Evolutionary conservation across 2,797 vertebrate genomes (phyloP).

Genomic region (Atherinosoma microstoma): DNA sequence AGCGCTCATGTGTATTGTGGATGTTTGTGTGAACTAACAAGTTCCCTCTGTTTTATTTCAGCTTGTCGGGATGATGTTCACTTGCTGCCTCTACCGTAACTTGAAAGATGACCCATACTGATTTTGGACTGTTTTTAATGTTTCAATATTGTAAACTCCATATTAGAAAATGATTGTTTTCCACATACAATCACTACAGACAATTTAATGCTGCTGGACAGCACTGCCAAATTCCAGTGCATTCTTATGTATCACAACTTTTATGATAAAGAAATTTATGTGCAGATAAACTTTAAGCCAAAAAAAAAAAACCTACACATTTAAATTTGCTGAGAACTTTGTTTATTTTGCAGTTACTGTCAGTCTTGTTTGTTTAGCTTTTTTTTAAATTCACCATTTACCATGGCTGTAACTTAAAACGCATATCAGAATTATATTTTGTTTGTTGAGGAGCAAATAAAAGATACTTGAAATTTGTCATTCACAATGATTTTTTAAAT

Average conservation of each 20-base stretch:
- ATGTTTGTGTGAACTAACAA: slow-evolving; percentile 19
- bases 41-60: slow-evolving; percentile 67
- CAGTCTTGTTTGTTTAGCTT: not conserved
- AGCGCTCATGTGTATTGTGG: not conserved
- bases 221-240: slow-evolving; percentile 44
- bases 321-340: slow-evolving; percentile 12
- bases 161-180: not conserved
- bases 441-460: slow-evolving; percentile 36
- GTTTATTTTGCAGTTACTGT: not conserved
- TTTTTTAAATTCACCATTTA: not conserved
- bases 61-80: slow-evolving; percentile 97
- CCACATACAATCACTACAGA: not conserved
- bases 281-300: not conserved
- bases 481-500: not conserved
- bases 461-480: slow-evolving; percentile 4
- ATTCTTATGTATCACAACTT: not conserved
- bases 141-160: slow-evolving; percentile 19
- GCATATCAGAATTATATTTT: not conserved
- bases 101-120: slow-evolving; percentile 89
- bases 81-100: slow-evolving; percentile 93
- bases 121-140: slow-evolving; percentile 34
- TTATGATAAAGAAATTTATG: not conserved
- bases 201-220: slow-evolving; percentile 66
- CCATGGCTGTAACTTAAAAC: not conserved
- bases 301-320: not conserved